Evolutionary conservation across 2,888 invertebrate genomes (phyloP), one percentile per base, ranked within the genome.

Genomic region (Dioctria rufipes): DNA sequence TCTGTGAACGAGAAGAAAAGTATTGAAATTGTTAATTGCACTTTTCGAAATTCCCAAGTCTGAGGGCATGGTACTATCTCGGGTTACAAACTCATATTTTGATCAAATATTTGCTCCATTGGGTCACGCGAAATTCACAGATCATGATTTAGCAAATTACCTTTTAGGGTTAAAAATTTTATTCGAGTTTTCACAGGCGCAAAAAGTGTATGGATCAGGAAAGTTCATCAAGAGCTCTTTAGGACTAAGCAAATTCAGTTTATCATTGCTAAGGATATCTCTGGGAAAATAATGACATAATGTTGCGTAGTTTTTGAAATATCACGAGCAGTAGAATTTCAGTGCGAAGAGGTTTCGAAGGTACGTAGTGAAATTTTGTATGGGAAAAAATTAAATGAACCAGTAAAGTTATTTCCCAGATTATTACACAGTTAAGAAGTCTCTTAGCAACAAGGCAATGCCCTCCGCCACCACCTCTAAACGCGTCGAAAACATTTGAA

Each of bases 11-110:
- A 80, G 5, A 80, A 69, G 42, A 77, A 63, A 11, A 63, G 9
- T 87, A 3, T 82, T 88, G 0, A 86, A 86, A 2, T 80, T 88
- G 46, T 81, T 87, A 25, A 80, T 87, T 5, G 84, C 85, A 0
- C 83, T 88, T 13, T 82, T 89, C 61, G 84, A 86, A 80, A 87
- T 86, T 71, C 49, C 85, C 0, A 87, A 87, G 82, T 88, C 88
- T 0, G 86, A 89, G 58, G 87, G 87, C 51, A 73, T 88, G 54
- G 86, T 89, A 65, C 85, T 89, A 2, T 86, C 88, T 3, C 86
- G 87, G 78, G 86, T 89, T 9, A 86, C 86, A 0, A 88, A 88
- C 63, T 88, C 89, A 2, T 88, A 86, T 80, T 88, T 88, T 75
- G 88, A 88, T 81, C 88, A 88, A 84, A 86, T 88, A 69, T 84